Evolutionary conservation across 37 sponge, comb jelly and placozoan genomes (phyloP), one percentile per base, ranked within the genome.

Genomic region (Aplysina aerophoba): DNA sequence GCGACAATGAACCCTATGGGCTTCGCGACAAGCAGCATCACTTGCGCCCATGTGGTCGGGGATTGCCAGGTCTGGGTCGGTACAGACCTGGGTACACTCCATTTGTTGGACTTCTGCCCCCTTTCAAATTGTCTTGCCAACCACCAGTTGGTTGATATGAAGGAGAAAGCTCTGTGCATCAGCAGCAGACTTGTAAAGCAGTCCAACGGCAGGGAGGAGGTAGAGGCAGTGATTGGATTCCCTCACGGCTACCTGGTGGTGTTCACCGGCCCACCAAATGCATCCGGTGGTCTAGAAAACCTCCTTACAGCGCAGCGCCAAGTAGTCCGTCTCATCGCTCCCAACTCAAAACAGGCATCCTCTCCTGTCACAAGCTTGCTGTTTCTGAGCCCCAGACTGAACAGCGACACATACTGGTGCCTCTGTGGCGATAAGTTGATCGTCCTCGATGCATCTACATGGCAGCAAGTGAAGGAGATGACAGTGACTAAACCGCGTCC

Each of bases 61-160:
- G 88, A 91, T 16, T 34, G 50, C 24, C 92, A 91, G 58, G 27
- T 91, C 11, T 91, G 92, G 92, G 82, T 61, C 11, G 92, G 92
- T 0, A 88, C 92, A 8, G 77, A 88, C 36, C 24, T 40, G 12
- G 92, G 92, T 14, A 85, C 81, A 25, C 78, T 91, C 19, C 92
- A 91, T 68, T 74, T 85, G 16, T 88, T 88, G 41, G 88, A 88
- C n/a, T 81, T 88, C 36, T 44, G 74, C 39, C 67, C 88, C 5
- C 78, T 58, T 0, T 68, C 79, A 14, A 44, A 36, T 54, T 34
- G 83, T 30, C 71, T 91, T 0, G 15, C 63, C 14, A 74, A 68
- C 19, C 88, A 88, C 67, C 56, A 22, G 13, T 85, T 58, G 78
- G 74, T 85, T 40, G 80, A 74, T 41, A 64, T 91, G 24, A 67